phyloP scores from a whole-genome alignment of 1,140 invertebrate genomes.

The Liolophura sinensis region DNA sequence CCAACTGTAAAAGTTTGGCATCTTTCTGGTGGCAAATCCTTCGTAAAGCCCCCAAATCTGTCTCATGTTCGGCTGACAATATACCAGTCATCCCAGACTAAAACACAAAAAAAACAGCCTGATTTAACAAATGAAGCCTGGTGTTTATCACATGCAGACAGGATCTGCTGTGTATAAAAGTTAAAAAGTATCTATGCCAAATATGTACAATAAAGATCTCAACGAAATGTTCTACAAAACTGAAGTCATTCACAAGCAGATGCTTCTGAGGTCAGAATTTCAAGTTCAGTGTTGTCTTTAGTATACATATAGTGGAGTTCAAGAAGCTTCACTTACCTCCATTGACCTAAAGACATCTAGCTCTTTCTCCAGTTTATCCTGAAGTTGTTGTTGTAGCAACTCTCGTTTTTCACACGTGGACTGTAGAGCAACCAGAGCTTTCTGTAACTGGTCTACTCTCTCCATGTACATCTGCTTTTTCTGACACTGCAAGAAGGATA shows the following conservation, averaged over 20 bases:
- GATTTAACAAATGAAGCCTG: too few relatives aligned
- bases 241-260: too few relatives aligned
- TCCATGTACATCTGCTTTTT: conserved; percentile 86
- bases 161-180: too few relatives aligned
- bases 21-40: conserved; percentile 38
- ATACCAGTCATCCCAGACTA: too few relatives aligned
- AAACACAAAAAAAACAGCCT: too few relatives aligned
- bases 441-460: conserved; percentile 79
- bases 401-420: conserved; percentile 81
- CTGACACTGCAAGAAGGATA: conserved; percentile 69
- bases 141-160: too few relatives aligned
- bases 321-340: conserved; percentile 17
- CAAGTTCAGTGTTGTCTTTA: too few relatives aligned
- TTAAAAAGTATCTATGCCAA: too few relatives aligned
- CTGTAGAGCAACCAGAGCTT: conserved; percentile 81
- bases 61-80: too few relatives aligned
- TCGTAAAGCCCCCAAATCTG: conserved; percentile 25
- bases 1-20: conserved; percentile 37
- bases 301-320: background rate
- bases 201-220: too few relatives aligned
- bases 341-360: conserved; percentile 63
- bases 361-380: conserved; percentile 80
- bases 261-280: too few relatives aligned
- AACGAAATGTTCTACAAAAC: too few relatives aligned
- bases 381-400: conserved; percentile 73